Conservation (phyloP, 1,140 invertebrate species). For the Brachionus asplanchnoidis region DNA sequence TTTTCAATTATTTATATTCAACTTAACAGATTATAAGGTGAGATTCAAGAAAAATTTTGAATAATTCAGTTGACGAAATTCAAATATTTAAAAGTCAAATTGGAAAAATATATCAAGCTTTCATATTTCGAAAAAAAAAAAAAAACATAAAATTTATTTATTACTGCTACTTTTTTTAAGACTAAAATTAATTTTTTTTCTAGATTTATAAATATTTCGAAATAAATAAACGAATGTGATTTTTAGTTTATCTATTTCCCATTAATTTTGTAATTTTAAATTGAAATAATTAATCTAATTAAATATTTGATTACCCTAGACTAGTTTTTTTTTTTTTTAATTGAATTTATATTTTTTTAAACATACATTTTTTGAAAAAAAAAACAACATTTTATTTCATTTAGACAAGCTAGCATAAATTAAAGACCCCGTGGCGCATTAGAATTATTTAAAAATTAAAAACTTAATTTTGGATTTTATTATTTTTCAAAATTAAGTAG, state of each 20-base stretch:
- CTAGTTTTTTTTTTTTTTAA: not conserved
- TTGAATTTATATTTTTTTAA: not conserved
- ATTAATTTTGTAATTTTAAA: not conserved
- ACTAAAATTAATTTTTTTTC: too few species aligned
- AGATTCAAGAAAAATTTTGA: not conserved
- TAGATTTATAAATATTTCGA: not conserved
- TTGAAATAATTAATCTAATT: not conserved
- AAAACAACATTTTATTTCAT: not conserved
- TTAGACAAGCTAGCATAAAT: not conserved
- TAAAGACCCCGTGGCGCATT: not conserved
- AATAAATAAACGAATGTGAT: not conserved
- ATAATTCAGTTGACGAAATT: not conserved
- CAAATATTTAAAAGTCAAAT: too few species aligned
- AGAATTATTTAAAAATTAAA: not conserved
- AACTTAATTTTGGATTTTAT: not conserved
- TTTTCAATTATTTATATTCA: too few species aligned
- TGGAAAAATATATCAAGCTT: too few species aligned
- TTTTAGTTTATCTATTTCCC: not conserved
- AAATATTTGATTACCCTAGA: not conserved
- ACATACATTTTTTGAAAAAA: not conserved
- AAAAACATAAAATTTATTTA: too few species aligned
- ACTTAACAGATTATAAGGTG: too few species aligned
- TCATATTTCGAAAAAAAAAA: too few species aligned
- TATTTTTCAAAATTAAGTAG: not conserved
- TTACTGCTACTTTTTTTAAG: too few species aligned